Percentiles rank a stretch among this genome's conserved stretches.
Conservation (phyloP, 2,888 invertebrate species). For the Hermodice carunculata region DNA sequence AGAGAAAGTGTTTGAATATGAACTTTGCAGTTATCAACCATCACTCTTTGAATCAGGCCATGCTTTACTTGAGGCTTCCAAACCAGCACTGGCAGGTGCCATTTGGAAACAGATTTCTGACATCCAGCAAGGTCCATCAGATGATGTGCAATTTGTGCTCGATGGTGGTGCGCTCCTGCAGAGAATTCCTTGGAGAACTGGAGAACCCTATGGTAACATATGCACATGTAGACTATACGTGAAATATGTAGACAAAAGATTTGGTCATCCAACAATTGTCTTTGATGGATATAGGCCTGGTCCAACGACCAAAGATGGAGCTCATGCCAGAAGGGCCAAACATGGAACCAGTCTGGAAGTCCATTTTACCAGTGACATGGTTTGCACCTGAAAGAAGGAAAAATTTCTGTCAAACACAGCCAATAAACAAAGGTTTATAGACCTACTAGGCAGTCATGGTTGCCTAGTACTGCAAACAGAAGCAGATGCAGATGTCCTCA, state of each 20-base stretch:
- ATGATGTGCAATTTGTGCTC: slow-evolving; percentile 14
- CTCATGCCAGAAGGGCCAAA: slow-evolving; percentile 24
- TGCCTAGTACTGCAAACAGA: slow-evolving; percentile 33
- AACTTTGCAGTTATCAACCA: slow-evolving; percentile 28
- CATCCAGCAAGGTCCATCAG: background rate
- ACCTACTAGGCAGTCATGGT: slow-evolving; percentile 5
- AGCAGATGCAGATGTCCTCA: slow-evolving; percentile 49
- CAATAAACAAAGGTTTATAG: slow-evolving; percentile 13
- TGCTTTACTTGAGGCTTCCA: background rate
- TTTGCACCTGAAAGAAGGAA: background rate
- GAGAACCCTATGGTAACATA: slow-evolving; percentile 19
- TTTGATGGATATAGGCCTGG: slow-evolving; percentile 47
- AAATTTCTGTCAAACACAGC: background rate
- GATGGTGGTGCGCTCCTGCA: slow-evolving; percentile 45
- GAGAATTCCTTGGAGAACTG: slow-evolving; percentile 37
- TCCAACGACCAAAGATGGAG: slow-evolving; percentile 43
- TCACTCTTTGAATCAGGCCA: slow-evolving; percentile 9
- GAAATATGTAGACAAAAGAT: slow-evolving; percentile 16
- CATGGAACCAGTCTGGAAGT: background rate
- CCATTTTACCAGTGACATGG: background rate
- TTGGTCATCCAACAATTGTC: slow-evolving; percentile 31
- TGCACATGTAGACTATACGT: background rate
- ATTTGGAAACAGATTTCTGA: background rate
- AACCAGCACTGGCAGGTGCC: slow-evolving; percentile 4
- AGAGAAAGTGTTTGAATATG: slow-evolving; percentile 1